phyloP scores from a whole-genome alignment of 2,113 vertebrate genomes.

The Indicator indicator region DNA sequence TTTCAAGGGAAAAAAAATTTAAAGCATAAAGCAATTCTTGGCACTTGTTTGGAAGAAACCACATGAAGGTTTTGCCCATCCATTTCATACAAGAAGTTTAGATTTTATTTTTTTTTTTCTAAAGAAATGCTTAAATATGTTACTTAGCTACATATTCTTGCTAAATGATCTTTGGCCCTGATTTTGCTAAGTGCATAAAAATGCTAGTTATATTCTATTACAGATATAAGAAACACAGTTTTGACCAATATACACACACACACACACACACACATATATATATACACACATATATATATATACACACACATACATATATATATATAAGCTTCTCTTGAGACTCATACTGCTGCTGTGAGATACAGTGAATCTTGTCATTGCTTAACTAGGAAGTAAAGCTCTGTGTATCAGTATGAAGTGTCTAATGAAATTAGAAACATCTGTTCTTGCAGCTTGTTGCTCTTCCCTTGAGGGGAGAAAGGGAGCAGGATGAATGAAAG shows the following conservation, averaged over 20 bases:
- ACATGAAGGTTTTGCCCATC: fast-evolving
- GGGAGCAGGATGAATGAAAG: not conserved
- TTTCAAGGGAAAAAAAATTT: no score
- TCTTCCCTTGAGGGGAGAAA: constrained; percentile 6
- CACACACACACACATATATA: no score
- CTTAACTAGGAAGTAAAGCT: not conserved
- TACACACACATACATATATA: no score
- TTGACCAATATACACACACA: not conserved
- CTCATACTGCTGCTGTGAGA: not conserved
- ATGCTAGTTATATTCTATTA: not conserved
- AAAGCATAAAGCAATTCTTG: fast-evolving
- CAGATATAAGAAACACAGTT: not conserved
- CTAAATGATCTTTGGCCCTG: not conserved
- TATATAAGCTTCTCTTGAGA: not conserved
- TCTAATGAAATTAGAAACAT: constrained; percentile 19
- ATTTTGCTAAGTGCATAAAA: not conserved
- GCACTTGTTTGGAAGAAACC: not conserved
- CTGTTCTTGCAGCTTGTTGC: constrained; percentile 43
- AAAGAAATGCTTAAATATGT: not conserved
- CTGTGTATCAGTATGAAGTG: not conserved
- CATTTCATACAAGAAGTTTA: not conserved
- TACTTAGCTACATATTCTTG: not conserved
- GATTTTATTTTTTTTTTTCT: not conserved
- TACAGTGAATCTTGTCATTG: not conserved
- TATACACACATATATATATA: no score